Base-by-base conservation (phyloP, 2,113 vertebrate species). In the Lucifuga dentata region DNA sequence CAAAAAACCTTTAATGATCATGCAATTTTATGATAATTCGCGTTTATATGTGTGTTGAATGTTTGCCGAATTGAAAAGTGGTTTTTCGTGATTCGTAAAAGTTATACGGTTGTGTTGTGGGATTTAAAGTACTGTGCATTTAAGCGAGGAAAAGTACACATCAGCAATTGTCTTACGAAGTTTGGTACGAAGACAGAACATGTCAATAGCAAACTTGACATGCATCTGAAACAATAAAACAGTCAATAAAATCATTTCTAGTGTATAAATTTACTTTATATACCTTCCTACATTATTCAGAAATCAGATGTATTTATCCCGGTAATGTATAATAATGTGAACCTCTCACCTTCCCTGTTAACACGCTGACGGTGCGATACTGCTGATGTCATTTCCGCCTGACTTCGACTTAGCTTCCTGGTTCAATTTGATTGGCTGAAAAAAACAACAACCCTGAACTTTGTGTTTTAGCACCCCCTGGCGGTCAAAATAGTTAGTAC, bases 301-400 rank as follows among this genome's bases (percentile, higher is more conserved):
- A n/a, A n/a, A n/a, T n/a, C n/a, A n/a, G n/a, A n/a, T 39, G 0
- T 11, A 6, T 26, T 29, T 56, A 2, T 35, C 0, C 2, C 2
- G 8, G 3, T n/a, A 1, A 8, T 9, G 2, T 64, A 7, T 39
- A 1, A 35, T 8, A 10, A 39, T 5, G 11, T 24, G 13, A 33
- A 44, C 15, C 5, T 69, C 84, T 89, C 76, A 89, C 87, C 89
- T 87, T 68, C 57, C 52, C 13, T 0, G 49, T 32, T 73, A 41
- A 60, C 75, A 82, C 85, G 55, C 32, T 74, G 43, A 7, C 2
- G 23, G 65, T n/a, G 51, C 48, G n/a, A 35, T 24, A 21, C 17
- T n/a, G 2, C 11, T 1, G 2, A 82, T 73, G 71, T 2, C 38
- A 77, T 5, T 63, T 90, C 84, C 85, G 81, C 4, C 10, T 12